phyloP scores from a whole-genome alignment of 2,113 vertebrate genomes.

The Saimiri boliviensis region DNA sequence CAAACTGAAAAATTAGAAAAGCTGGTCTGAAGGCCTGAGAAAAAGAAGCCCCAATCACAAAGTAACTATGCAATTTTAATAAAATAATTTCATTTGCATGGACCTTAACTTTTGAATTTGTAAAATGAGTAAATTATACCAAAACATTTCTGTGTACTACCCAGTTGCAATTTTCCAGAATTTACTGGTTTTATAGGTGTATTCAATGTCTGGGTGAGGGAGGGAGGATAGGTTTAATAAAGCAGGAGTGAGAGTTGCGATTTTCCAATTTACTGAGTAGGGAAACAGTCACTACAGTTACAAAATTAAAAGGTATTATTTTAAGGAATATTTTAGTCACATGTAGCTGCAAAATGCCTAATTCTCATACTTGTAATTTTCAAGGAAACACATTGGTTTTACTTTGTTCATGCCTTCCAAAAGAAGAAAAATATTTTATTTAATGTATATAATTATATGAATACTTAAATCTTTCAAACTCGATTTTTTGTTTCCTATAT shows the following conservation, averaged over 20 bases:
- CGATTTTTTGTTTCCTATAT: neutral
- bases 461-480: neutral
- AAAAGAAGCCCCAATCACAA: neutral
- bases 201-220: neutral
- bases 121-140: neutral
- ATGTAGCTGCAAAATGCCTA: neutral
- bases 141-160: neutral
- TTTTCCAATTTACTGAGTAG: neutral
- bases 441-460: neutral
- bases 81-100: neutral
- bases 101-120: neutral
- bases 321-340: neutral
- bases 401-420: neutral
- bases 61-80: neutral
- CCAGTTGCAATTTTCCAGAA: neutral
- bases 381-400: neutral
- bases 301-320: neutral
- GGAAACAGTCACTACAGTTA: neutral
- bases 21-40: neutral
- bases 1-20: neutral
- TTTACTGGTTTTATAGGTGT: neutral
- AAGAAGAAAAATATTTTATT: neutral
- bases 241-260: neutral
- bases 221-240: fast-evolving
- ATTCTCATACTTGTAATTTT: neutral